Evolutionary conservation across 2,888 invertebrate species (phyloP).

Genomic region (Drepanosiphum platanoidis): DNA sequence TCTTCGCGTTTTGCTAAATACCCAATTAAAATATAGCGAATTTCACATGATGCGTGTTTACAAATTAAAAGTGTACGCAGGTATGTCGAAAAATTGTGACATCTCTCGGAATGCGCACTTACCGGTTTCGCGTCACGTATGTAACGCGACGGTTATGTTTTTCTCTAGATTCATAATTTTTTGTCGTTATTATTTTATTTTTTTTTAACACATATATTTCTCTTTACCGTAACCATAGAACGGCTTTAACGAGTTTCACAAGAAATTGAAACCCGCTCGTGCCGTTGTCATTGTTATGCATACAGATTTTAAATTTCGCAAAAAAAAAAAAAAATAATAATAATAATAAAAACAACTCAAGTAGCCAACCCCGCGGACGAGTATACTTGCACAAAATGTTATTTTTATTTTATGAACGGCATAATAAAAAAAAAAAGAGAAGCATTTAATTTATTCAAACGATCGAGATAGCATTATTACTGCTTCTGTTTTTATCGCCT

Average conservation of each 20-base stretch:
- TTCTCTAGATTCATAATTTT: slow-evolving; percentile 13
- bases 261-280: slow-evolving; percentile 17
- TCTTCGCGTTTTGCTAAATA: neutral
- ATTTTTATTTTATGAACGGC: neutral
- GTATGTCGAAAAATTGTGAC: slow-evolving; percentile 32
- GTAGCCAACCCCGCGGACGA: neutral
- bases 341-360: no score
- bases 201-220: no score
- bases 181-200: neutral
- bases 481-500: no score
- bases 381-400: neutral
- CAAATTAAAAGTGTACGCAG: slow-evolving; percentile 1
- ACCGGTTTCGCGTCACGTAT: slow-evolving; percentile 32
- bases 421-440: neutral
- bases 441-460: no score
- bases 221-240: slow-evolving; percentile 12
- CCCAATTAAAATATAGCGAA: neutral
- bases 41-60: neutral
- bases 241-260: slow-evolving; percentile 24
- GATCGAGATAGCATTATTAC: no score
- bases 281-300: slow-evolving; percentile 20
- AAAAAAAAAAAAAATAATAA: neutral
- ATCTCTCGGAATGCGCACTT: slow-evolving; percentile 50
- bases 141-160: slow-evolving; percentile 19
- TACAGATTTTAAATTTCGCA: slow-evolving; percentile 7